Evolutionary conservation across 1,140 invertebrate species (phyloP).

Genomic region (Drosophila auraria): DNA sequence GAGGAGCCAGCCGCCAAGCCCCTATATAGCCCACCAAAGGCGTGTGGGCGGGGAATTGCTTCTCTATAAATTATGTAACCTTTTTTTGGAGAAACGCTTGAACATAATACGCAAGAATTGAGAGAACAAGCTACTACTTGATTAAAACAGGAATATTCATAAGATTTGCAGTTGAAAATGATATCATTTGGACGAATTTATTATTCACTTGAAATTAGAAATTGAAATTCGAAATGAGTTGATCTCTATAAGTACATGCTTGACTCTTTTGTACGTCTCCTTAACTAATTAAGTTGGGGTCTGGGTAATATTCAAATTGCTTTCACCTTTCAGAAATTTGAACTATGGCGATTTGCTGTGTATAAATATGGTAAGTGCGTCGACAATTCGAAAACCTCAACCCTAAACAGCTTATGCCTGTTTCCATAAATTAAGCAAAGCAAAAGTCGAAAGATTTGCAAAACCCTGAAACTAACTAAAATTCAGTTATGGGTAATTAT

Average conservation of each 20-base stretch:
- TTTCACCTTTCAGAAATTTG: neutral
- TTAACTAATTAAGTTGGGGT: too few relatives aligned
- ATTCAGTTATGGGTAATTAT: neutral
- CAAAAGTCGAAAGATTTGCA: neutral
- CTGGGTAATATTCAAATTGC: neutral
- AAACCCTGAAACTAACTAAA: neutral
- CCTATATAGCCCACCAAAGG: constrained; percentile 12
- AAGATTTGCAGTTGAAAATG: too few relatives aligned
- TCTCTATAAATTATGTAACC: constrained; percentile 11
- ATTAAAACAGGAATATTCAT: neutral
- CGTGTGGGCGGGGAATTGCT: constrained; percentile 16
- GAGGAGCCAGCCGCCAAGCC: constrained; percentile 30
- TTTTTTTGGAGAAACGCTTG: neutral
- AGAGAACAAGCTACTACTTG: neutral
- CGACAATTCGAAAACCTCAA: neutral
- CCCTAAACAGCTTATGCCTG: too few relatives aligned
- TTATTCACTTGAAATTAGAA: neutral
- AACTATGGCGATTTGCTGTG: neutral
- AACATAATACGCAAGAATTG: too few relatives aligned
- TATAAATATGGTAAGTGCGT: neutral
- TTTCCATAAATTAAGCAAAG: too few relatives aligned
- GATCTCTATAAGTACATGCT: neutral
- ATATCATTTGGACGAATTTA: neutral
- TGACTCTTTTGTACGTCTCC: neutral
- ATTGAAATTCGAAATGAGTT: neutral